Base-by-base conservation (phyloP, 2,113 vertebrate genomes). In the Tyto alba region DNA sequence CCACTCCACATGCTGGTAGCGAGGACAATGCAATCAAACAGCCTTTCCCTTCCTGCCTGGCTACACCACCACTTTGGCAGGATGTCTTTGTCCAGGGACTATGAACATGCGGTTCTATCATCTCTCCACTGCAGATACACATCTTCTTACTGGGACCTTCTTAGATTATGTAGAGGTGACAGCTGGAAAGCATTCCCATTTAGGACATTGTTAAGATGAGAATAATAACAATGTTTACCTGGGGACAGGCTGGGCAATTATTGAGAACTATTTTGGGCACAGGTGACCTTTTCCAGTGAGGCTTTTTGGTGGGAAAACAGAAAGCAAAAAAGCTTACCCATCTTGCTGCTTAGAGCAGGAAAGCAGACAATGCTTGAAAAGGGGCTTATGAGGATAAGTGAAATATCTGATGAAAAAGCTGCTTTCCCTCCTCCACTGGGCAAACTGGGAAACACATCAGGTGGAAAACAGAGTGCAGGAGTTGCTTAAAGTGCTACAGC, bases 271-370 rank as follows among this genome's bases (percentile, higher is more conserved):
- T 30, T 53, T 48, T 85, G 47, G 71, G 40, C 25, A 48, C 36
- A 52, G 34, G 6, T 3, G 3, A 43, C 11, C 12, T 71, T 67
- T 53, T 56, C 21, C 19, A 40, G 21, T 10, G 23, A 60, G 27
- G 7, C 1, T 10, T 1, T 0, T 1, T 57, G 11, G 5, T 55
- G 8, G 19, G 2, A n/a, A 15, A 75, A 25, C 10, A 75, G 38
- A 62, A 2, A 48, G 19, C 4, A 73, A 77, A 81, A 48, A 26
- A 21, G 14, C 0, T 14, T 74, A 7, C 14, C 59, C 8, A 4
- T 59, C 38, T 19, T 45, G 9, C 6, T 67, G 13, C 29, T 53
- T 45, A 45, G 38, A 56, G 30, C 16, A 78, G 66, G 41, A 66
- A 45, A 47, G 38, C 36, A 68, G 57, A 25, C 10, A 16, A 38